Evolutionary conservation across 1,140 invertebrate genomes (phyloP).

Genomic region (Gonioctena quinquepunctata): DNA sequence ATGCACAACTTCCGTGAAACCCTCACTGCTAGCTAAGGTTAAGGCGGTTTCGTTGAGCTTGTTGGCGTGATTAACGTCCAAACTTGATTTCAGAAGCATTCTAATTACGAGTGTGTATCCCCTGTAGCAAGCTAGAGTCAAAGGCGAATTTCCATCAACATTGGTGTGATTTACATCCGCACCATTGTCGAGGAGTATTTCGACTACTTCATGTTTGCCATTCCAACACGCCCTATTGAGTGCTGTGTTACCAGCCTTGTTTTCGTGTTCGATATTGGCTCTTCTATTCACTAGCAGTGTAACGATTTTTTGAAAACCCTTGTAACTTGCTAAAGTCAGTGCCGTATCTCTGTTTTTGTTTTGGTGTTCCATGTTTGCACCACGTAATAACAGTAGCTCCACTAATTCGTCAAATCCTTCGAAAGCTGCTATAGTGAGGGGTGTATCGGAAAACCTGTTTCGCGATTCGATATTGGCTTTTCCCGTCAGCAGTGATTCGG

Average conservation of each 20-base stretch:
- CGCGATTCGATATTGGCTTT: slow-evolving; percentile 41
- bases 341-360: slow-evolving; percentile 57
- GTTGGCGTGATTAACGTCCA: neutral
- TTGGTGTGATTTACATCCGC: neutral
- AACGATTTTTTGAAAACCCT: neutral
- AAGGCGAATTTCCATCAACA: neutral
- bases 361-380: slow-evolving; percentile 72
- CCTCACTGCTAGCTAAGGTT: neutral
- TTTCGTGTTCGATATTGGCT: neutral
- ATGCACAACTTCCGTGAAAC: neutral
- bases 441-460: slow-evolving; percentile 66
- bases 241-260: neutral
- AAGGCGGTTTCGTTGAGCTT: neutral
- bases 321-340: neutral
- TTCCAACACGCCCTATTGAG: neutral
- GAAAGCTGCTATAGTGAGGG: slow-evolving; percentile 79
- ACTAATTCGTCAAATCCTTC: slow-evolving; percentile 80
- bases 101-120: neutral
- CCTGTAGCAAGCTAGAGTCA: neutral
- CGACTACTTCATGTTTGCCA: neutral
- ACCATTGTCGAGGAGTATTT: neutral
- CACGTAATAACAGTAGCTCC: slow-evolving; percentile 69
- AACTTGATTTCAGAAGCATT: neutral
- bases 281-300: neutral
- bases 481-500: neutral